Percentiles rank a stretch among this genome's conserved stretches.
phyloP scores from a whole-genome alignment of 2,113 vertebrate genomes.

The Genyomyrus donnyi region DNA sequence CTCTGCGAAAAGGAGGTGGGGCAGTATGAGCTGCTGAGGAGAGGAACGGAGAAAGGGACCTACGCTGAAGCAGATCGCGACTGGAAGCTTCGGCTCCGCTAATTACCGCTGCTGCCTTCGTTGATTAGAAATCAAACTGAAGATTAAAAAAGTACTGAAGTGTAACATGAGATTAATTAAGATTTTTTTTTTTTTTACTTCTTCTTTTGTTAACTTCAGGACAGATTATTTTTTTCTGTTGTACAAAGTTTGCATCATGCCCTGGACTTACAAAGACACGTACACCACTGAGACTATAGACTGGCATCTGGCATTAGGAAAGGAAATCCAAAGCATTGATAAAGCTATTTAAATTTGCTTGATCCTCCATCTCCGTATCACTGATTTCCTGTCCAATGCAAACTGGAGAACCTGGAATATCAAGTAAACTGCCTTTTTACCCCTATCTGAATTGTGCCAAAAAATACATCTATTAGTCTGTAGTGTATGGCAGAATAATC shows the following conservation, averaged over 20 bases:
- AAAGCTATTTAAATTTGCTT: not conserved
- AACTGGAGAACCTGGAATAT: not conserved
- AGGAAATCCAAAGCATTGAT: not conserved
- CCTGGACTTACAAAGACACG: not conserved
- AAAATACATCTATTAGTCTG: not conserved
- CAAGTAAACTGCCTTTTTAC: not conserved
- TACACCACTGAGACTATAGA: not conserved
- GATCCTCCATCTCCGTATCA: not conserved
- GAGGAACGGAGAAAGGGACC: not conserved
- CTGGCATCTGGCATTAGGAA: not conserved
- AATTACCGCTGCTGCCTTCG: slow-evolving; percentile 2
- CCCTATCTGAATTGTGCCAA: not conserved
- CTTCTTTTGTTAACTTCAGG: not conserved
- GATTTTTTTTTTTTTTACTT: not conserved
- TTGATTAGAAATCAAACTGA: slow-evolving; percentile 8
- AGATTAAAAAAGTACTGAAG: slow-evolving; percentile 9
- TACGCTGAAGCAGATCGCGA: not conserved
- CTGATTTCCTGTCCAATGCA: not conserved
- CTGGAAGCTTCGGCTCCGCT: slow-evolving; percentile 3
- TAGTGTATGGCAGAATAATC: not conserved
- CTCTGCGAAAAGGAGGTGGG: not conserved
- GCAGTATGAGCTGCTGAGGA: not conserved
- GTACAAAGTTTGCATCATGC: not conserved
- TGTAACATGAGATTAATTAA: slow-evolving; percentile 8
- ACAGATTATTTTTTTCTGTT: not conserved